Base-by-base conservation (phyloP, 2,113 vertebrate species). In the Lipotes vexillifer region DNA sequence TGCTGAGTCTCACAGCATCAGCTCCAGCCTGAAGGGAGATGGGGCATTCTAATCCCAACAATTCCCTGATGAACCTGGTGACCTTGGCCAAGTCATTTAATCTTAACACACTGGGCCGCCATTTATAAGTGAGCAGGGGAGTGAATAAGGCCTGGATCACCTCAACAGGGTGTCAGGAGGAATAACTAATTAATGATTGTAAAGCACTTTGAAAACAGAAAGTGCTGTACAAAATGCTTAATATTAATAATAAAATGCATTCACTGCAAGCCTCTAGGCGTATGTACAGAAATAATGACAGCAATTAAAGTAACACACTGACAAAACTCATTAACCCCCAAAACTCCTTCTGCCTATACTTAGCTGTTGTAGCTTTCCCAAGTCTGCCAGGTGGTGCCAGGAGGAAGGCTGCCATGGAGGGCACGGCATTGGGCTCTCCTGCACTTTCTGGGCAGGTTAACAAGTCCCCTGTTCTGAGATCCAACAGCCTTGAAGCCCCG, bases 211-310 rank as follows among this genome's bases (percentile, higher is more conserved):
- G 94, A 97, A 97, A 98, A 98, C 96, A 97, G 97, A 97, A 97
- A 97, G 96, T 93, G 97, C 96, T 97, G 94, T 96, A 96, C 97
- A 97, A 98, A 98, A 98, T 97, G 94, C 97, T 98, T 98, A 97
- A 98, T 98, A 98, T 97, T 98, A 98, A 97, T 98, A 98, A 97
- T 98, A 98, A 98, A 98, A 95, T 97, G 97, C 96, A 96, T 93
- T 96, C 61, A 49, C 95, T 97, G 96, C 96, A 98, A 97, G 97
- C 97, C 98, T 97, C 96, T 90, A 97, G 98, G 97, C 94, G 0
- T 97, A 93, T 97, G 96, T 97, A 97, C 97, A 98, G 95, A 98
- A 98, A 97, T 97, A 98, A 98, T 72, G 81, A 96, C 94, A 97
- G 96, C 97, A 97, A 98, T 98, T 98, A 98, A 97, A 98, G 92